A percentile compares a stretch with the other conserved stretches of the same genome.
phyloP scores from a whole-genome alignment of 2,113 vertebrate genomes.

The Aphelocoma coerulescens region DNA sequence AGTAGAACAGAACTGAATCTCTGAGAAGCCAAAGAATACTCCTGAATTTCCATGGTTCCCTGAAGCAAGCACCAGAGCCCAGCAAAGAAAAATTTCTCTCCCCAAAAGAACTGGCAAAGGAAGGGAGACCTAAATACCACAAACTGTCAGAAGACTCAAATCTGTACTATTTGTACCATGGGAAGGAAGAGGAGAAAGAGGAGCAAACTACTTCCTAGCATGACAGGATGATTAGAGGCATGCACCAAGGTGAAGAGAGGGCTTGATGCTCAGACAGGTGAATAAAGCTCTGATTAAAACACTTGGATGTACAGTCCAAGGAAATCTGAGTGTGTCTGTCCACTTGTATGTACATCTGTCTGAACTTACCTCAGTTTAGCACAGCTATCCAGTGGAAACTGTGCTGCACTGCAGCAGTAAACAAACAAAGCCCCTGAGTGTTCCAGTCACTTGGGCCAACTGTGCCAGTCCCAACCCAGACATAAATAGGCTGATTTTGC shows the following conservation, averaged over 20 bases:
- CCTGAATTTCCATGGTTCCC: background rate
- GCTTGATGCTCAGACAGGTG: background rate
- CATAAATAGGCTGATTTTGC: background rate
- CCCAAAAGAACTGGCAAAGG: background rate
- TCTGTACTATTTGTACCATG: background rate
- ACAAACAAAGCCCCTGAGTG: background rate
- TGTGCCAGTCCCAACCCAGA: background rate
- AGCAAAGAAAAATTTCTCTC: background rate
- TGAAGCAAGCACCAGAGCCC: background rate
- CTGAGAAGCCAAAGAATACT: background rate
- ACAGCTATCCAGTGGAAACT: background rate
- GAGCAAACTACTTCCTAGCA: background rate
- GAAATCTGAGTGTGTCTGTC: background rate
- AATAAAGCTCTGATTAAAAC: background rate
- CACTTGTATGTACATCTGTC: background rate
- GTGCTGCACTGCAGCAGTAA: background rate
- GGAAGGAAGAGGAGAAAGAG: background rate
- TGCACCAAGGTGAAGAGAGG: background rate
- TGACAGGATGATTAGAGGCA: background rate
- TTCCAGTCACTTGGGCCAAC: background rate
- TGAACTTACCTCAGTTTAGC: background rate
- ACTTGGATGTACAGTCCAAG: background rate
- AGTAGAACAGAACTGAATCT: background rate
- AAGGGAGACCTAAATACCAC: background rate
- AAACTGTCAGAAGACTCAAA: background rate